Conservation (phyloP, 1,140 invertebrate genomes). For the Catajapyx aquilonaris region DNA sequence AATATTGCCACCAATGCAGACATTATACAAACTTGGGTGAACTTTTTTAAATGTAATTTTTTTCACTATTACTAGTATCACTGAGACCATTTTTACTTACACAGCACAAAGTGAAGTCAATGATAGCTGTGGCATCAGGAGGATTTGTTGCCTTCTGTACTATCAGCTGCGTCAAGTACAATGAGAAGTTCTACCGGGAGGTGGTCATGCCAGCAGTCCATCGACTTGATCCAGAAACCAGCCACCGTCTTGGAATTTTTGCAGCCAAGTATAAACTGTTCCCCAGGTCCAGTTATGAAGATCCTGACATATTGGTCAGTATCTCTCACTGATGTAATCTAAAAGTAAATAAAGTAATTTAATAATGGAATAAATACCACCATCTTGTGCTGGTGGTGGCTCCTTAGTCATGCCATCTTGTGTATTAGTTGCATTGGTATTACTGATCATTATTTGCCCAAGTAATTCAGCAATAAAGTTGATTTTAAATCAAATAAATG, state of each 20-base stretch:
- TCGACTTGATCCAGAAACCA: slow-evolving; percentile 45
- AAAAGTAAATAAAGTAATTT: background rate
- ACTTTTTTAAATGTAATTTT: too few species aligned
- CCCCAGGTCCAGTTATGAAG: slow-evolving; percentile 29
- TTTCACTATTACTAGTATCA: too few species aligned
- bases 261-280: slow-evolving; percentile 51
- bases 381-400: slow-evolving; percentile 1
- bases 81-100: too few species aligned
- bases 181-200: slow-evolving; percentile 56
- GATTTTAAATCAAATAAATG: too few species aligned
- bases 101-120: slow-evolving; percentile 30
- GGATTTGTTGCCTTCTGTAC: slow-evolving; percentile 34
- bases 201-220: slow-evolving; percentile 45
- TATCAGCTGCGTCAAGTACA: slow-evolving; percentile 38
- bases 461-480: slow-evolving; percentile 3
- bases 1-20: too few species aligned
- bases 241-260: slow-evolving; percentile 52
- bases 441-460: slow-evolving; percentile 3
- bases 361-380: slow-evolving; percentile 3
- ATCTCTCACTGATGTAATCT: slow-evolving; percentile 1
- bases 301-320: slow-evolving; percentile 38
- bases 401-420: slow-evolving; percentile 5
- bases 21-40: too few species aligned
- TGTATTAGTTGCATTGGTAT: slow-evolving; percentile 1
- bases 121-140: slow-evolving; percentile 27